Base-by-base conservation (phyloP, 2,113 vertebrate species). In the Phocoena phocoena region DNA sequence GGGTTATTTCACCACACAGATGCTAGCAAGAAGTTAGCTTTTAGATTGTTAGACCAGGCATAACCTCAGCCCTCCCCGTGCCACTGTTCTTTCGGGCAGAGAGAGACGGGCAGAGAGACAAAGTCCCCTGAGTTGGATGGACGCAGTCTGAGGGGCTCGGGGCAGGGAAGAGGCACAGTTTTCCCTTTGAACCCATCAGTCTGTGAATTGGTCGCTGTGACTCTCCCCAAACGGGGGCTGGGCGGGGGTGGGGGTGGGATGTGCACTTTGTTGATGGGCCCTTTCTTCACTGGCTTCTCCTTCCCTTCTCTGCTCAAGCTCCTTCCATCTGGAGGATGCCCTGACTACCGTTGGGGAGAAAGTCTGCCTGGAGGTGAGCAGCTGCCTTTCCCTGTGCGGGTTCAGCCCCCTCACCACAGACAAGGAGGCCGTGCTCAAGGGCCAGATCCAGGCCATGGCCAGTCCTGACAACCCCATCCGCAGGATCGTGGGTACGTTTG, bases 331-430 rank as follows among this genome's bases (percentile, higher is more conserved):
- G 63, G 98, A 98, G 92, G 99, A 99, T 15, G 98, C 99, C 41
- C 98, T 99, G 93, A 98, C 99, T 2, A 97, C 99, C 5, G 71
- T 99, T 0, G 99, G 99, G 20, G 99, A 99, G 97, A 99, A 99
- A 86, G 98, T 99, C 95, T 99, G 99, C 88, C 98, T 98, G 47
- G 99, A 99, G 97, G 98, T 99, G 53, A 99, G 97, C 96, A 95
- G 98, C 96, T 99, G 99, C 98, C 98, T 99, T 5, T 98, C 98
- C 92, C 98, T 98, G 87, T 99, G 99, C 0, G 99, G 99, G 41
- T 99, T 99, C 79, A 97, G 99, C 5, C 98, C 98, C 0, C 98
- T 99, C 95, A 97, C 99, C 18, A 5, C 96, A 0, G 99, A 99
- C 92, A 97, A 98, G 17, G 99, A 99, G 97, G 90, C 92, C 18